Evolutionary conservation across 2,113 vertebrate genomes (phyloP), one percentile per base, ranked within the genome.

Genomic region (Ochotona princeps): DNA sequence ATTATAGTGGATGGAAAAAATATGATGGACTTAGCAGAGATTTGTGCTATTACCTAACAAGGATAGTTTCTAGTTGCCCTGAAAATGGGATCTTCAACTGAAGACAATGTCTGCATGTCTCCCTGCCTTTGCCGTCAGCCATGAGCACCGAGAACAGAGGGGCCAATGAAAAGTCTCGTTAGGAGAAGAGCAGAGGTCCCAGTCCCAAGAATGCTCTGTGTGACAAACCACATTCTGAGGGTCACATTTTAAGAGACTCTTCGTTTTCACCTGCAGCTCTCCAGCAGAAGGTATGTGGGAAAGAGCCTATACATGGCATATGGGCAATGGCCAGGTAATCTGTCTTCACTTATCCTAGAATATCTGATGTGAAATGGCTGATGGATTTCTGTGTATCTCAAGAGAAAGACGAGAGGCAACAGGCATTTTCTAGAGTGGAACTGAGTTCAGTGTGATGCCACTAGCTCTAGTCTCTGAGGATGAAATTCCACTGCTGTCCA

Each of bases 261-360:
- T 57, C 26, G 69, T 88, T 49, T 57, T 76, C 47, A 32, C 2
- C 28, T 21, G 38, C 23, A 60, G 18, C 54, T n/a, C 38, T 14
- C 2, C 8, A 20, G 18, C 8, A n/a, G 8, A 54, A 0, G 17
- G 15, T 1, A 0, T 3, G 9, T 23, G 61, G 14, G 51, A 83
- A 76, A 30, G n/a, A 61, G 23, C 26, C 11, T 67, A 84, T 67
- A 30, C n/a, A 9, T 7, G 90, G 73, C 28, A 15, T 21, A 5
- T 9, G 57, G 26, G 84, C 14, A 66, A 54, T 4, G 26, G 20
- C 6, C 70, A 70, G 69, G 23, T 12, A 44, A 21, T 44, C 12
- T 15, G 15, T 32, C 67, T 26, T 82, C 20, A 47, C 3, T 20
- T 63, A 84, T 11, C 49, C 79, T 32, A 83, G 57, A 35, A 21